Percentiles rank a stretch among this genome's conserved stretches.
phyloP scores from a whole-genome alignment of 2,797 vertebrate species.

The Apogon talboti region DNA sequence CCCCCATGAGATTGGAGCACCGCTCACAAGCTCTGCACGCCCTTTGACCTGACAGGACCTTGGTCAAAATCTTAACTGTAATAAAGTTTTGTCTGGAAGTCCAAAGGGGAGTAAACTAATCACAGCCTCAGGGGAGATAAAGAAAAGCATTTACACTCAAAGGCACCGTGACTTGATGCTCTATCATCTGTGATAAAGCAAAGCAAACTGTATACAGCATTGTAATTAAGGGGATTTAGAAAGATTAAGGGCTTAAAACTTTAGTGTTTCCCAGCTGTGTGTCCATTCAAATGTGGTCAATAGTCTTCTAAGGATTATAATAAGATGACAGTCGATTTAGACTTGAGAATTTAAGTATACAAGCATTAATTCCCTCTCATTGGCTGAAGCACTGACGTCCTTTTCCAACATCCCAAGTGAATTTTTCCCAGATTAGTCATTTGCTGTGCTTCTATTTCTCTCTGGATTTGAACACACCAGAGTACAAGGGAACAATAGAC shows the following conservation, averaged over 20 bases:
- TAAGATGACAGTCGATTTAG: conserved; percentile 52
- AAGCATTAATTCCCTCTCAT: conserved; percentile 40
- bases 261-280: conserved; percentile 59
- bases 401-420: conserved; percentile 19
- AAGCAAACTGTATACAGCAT: conserved; percentile 37
- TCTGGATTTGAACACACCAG: conserved; percentile 6
- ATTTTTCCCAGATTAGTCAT: conserved; percentile 23
- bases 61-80: conserved; percentile 38
- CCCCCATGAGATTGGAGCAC: conserved; percentile 25
- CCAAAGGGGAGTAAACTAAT: conserved; percentile 42
- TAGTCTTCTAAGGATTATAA: conserved; percentile 63
- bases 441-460: conserved; percentile 3
- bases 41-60: conserved; percentile 8
- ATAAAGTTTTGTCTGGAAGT: conserved; percentile 55
- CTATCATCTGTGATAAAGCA: conserved; percentile 45
- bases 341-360: conserved; percentile 45
- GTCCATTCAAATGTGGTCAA: conserved; percentile 59
- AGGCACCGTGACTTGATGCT: conserved; percentile 26
- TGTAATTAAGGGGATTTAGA: conserved; percentile 59
- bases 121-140: conserved; percentile 11
- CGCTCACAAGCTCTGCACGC: conserved; percentile 13
- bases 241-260: conserved; percentile 65
- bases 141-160: conserved; percentile 37
- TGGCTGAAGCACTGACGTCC: conserved; percentile 18
- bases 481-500: conserved; percentile 34